These are phyloP conservation scores for Lepidocyrtoides sp. DNA, from an alignment of 2,888 invertebrate species.

Conservation along the genomic window DNA sequence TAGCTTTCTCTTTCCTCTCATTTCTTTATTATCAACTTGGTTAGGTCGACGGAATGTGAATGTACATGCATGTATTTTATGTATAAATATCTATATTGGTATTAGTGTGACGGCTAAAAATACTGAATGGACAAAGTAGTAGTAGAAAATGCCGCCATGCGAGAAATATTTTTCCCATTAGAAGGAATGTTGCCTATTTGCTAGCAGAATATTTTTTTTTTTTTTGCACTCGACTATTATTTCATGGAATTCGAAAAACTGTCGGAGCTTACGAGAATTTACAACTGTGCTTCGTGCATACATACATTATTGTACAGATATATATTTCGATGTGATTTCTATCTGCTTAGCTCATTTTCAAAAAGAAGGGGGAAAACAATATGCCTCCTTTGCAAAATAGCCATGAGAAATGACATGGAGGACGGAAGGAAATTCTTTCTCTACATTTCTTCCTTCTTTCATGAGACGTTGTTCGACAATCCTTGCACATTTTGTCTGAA, in stretches of 20 bases:
- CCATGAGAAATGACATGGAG: slow-evolving; percentile 70
- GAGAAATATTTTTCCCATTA: slow-evolving; percentile 60
- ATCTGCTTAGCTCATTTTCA: slow-evolving; percentile 14
- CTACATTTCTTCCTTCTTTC: not conserved
- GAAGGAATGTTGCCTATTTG: slow-evolving; percentile 56
- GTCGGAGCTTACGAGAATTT: slow-evolving; percentile 64
- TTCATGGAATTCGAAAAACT: slow-evolving; percentile 70
- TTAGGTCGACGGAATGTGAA: not conserved
- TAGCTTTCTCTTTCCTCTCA: not conserved
- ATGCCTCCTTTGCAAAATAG: slow-evolving; percentile 64
- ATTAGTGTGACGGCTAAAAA: not conserved
- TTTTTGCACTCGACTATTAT: not conserved
- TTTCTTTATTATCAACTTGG: slow-evolving; percentile 26
- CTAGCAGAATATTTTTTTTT: slow-evolving; percentile 2
- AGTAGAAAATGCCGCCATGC: not conserved
- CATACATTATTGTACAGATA: not conserved
- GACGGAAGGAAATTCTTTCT: slow-evolving; percentile 65
- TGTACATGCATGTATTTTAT: not conserved
- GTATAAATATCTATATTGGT: slow-evolving; percentile 17
- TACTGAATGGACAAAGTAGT: not conserved
- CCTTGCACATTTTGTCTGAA: slow-evolving; percentile 14
- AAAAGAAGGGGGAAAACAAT: slow-evolving; percentile 47
- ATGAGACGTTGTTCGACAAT: slow-evolving; percentile 39
- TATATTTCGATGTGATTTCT: not conserved
- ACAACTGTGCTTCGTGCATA: slow-evolving; percentile 55